Percentiles rank a stretch among this genome's conserved stretches.
These are phyloP conservation scores for Euzetes globulus DNA, from an alignment of 2,888 invertebrate genomes.

Conservation along the genomic window DNA sequence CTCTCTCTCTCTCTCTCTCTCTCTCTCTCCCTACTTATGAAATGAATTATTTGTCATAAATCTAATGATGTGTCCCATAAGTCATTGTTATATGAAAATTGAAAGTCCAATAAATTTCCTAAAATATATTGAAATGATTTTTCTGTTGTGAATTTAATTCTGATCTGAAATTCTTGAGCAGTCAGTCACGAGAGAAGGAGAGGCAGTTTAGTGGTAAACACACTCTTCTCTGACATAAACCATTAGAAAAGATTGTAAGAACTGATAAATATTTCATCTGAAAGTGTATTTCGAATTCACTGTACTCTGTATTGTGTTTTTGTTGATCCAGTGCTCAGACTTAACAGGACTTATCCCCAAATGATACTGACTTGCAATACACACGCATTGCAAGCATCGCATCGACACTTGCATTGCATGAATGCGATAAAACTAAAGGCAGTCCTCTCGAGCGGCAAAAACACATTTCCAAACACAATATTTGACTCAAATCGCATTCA, in stretches of 20 bases:
- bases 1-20: constrained; percentile 3
- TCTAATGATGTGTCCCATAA: background rate
- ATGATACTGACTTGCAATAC: constrained; percentile 20
- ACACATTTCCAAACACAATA: constrained; percentile 24
- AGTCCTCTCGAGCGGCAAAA: constrained; percentile 14
- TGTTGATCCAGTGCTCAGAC: constrained; percentile 13
- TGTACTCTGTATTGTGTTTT: constrained; percentile 6
- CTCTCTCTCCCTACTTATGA: background rate
- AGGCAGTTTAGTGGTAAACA: background rate
- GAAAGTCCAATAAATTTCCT: background rate
- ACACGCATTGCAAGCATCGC: background rate
- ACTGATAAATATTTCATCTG: constrained; percentile 25
- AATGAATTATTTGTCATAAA: background rate
- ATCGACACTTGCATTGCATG: background rate
- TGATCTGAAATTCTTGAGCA: background rate
- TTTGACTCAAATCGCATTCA: constrained; percentile 14
- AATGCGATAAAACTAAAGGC: constrained; percentile 26
- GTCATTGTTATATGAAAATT: constrained; percentile 2
- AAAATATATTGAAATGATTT: constrained; percentile 8
- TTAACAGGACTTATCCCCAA: constrained; percentile 14
- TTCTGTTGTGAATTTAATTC: background rate
- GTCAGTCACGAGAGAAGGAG: background rate
- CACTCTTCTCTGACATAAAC: background rate
- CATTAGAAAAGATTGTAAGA: constrained; percentile 6
- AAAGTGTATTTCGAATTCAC: background rate